phyloP scores from a whole-genome alignment of 2,113 vertebrate genomes.

The Pachypanchax playfairii region DNA sequence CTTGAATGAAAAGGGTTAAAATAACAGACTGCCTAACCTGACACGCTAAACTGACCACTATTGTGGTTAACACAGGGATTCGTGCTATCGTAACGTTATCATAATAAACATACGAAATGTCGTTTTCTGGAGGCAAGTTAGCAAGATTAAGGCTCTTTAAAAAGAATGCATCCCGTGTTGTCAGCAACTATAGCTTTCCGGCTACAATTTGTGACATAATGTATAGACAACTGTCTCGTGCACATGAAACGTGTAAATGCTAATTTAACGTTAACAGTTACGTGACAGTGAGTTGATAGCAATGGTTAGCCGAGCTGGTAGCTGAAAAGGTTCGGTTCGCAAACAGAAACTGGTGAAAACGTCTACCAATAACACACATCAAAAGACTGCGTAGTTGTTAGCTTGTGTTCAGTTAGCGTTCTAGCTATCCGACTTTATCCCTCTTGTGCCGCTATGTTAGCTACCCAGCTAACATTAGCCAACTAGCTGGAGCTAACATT shows the following conservation, averaged over 20 bases:
- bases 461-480: constrained; percentile 66
- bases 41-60: constrained; percentile 17
- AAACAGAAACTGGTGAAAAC: constrained; percentile 29
- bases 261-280: constrained; percentile 23
- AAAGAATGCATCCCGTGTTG: constrained; percentile 25
- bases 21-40: constrained; percentile 26
- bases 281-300: constrained; percentile 26
- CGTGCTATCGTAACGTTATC: constrained; percentile 5
- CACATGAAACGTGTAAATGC: constrained; percentile 33
- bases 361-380: constrained; percentile 32
- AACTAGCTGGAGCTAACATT: constrained; percentile 67
- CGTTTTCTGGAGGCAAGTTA: constrained; percentile 10
- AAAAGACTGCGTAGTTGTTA: constrained; percentile 78
- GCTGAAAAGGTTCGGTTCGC: constrained; percentile 18
- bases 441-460: constrained; percentile 58
- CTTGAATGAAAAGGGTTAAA: background rate
- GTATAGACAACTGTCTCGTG: background rate
- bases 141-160: background rate
- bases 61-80: constrained; percentile 20
- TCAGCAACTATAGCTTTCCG: constrained; percentile 31
- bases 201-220: constrained; percentile 21
- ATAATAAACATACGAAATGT: background rate
- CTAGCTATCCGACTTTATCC: constrained; percentile 66
- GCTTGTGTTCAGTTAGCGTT: constrained; percentile 62
- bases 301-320: constrained; percentile 4